Evolutionary conservation across 2,113 vertebrate genomes (phyloP).

Genomic region (Hypocryptadius cinnamomeus): DNA sequence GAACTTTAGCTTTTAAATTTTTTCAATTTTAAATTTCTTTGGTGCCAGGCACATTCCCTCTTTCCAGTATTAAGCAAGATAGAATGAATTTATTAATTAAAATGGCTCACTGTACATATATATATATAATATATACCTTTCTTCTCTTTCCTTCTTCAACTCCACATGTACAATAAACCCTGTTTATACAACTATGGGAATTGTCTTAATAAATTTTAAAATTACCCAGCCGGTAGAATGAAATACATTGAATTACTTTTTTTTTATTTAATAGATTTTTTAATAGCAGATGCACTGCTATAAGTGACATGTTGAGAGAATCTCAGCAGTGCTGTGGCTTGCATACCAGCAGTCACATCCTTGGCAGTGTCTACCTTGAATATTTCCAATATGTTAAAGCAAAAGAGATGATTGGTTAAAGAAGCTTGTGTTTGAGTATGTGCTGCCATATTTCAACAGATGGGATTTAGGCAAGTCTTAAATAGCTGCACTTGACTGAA

Average conservation of each 20-base stretch:
- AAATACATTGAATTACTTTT: background rate
- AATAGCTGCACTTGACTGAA: background rate
- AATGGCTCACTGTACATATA: slow-evolving; percentile 67
- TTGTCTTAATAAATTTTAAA: slow-evolving; percentile 52
- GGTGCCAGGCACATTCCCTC: slow-evolving; percentile 76
- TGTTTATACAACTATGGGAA: slow-evolving; percentile 61
- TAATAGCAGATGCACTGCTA: background rate
- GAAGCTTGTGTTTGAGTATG: background rate
- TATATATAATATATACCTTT: slow-evolving; percentile 61
- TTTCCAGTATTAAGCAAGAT: slow-evolving; percentile 69
- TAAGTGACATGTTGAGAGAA: background rate
- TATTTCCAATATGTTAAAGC: background rate
- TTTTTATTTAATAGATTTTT: background rate
- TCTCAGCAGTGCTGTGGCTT: background rate
- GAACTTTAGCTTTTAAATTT: slow-evolving; percentile 66
- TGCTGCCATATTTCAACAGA: background rate
- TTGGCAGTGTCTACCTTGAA: background rate
- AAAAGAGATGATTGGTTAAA: background rate
- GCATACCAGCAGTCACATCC: background rate
- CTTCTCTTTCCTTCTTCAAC: slow-evolving; percentile 42
- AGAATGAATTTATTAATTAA: slow-evolving; percentile 63
- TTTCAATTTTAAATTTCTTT: slow-evolving; percentile 61
- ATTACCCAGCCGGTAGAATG: background rate
- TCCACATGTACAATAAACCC: slow-evolving; percentile 66
- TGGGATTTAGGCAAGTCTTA: background rate